Conservation (phyloP, 2,113 vertebrate species). For the Telmatochromis bifrenatus region DNA sequence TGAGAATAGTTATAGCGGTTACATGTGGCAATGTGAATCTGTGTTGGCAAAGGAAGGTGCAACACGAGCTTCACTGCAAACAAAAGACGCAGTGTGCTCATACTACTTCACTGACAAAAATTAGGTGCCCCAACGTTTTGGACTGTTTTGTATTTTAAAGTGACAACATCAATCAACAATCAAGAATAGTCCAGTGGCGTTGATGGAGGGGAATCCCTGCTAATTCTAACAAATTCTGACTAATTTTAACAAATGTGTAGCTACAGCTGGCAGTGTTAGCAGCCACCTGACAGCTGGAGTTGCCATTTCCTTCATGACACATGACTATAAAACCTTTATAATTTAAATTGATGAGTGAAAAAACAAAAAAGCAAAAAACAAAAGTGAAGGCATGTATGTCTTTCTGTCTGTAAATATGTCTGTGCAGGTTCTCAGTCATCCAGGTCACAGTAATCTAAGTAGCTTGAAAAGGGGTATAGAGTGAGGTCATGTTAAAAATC, state of each 20-base stretch:
- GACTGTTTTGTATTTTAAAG: background rate
- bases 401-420: background rate
- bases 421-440: background rate
- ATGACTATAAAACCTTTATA: background rate
- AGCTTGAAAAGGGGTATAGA: background rate
- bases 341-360: background rate
- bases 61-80: background rate
- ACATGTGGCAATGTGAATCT: background rate
- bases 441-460: background rate
- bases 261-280: background rate
- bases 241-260: background rate
- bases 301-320: background rate
- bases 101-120: background rate
- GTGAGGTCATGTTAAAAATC: background rate
- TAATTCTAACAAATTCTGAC: background rate
- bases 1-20: constrained; percentile 12
- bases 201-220: background rate
- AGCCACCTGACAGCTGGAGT: background rate
- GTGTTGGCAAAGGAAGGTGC: background rate
- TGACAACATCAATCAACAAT: no score
- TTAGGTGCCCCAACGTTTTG: background rate
- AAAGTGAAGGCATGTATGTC: background rate
- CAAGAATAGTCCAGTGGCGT: background rate
- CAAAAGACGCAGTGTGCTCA: background rate
- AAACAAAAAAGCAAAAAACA: background rate